phyloP scores from a whole-genome alignment of 1,140 invertebrate species.

The Frieseomelitta varia region DNA sequence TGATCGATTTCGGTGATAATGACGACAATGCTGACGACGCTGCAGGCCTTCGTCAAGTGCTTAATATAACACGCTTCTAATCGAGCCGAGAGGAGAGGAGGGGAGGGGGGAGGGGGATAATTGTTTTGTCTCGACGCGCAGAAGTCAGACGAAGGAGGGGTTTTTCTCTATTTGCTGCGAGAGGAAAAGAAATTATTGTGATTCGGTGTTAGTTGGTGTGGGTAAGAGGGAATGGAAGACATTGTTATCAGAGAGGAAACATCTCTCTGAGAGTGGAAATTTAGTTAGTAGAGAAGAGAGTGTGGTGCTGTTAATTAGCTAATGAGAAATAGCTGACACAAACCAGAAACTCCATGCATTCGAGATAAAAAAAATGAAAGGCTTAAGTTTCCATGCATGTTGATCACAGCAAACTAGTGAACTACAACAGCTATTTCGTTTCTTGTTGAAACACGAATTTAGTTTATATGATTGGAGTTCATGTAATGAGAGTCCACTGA shows the following conservation, averaged over 20 bases:
- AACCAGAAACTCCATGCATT: not conserved
- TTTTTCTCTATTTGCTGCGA: slow-evolving; percentile 35
- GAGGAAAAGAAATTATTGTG: slow-evolving; percentile 39
- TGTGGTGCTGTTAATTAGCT: slow-evolving; percentile 14
- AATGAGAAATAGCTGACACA: not conserved
- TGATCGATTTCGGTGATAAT: slow-evolving; percentile 57
- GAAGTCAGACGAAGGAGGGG: not conserved
- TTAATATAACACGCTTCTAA: slow-evolving; percentile 56
- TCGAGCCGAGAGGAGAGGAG: slow-evolving; percentile 2
- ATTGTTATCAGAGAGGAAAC: slow-evolving; percentile 44
- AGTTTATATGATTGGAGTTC: too few relatives aligned
- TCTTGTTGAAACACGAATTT: too few relatives aligned
- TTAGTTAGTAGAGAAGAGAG: slow-evolving; percentile 33
- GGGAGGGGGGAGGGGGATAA: too few relatives aligned
- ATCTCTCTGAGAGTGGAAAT: slow-evolving; percentile 49
- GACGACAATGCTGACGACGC: slow-evolving; percentile 40
- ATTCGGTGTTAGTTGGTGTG: slow-evolving; percentile 14
- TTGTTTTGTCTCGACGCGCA: not conserved
- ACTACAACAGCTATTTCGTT: too few relatives aligned
- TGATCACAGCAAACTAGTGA: too few relatives aligned
- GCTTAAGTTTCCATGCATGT: too few relatives aligned
- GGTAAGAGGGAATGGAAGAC: slow-evolving; percentile 41
- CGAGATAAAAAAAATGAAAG: not conserved
- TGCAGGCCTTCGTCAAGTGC: slow-evolving; percentile 30
- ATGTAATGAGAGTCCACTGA: too few relatives aligned